Conservation (phyloP, 92 coral and sea anemone genomes). For the Heliopora coerulea region DNA sequence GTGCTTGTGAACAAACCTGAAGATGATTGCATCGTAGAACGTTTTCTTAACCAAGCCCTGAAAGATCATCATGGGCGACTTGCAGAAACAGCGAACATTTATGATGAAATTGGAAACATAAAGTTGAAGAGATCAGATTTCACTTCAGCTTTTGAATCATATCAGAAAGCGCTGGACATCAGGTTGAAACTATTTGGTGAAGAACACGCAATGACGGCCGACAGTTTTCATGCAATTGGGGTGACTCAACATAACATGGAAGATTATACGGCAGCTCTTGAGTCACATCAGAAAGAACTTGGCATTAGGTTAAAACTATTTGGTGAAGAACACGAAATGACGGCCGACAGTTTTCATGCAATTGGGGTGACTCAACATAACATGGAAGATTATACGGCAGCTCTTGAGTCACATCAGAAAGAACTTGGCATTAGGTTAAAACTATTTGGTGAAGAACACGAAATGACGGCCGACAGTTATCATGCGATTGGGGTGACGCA, state of each 20-base stretch:
- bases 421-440: too few relatives aligned
- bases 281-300: slow-evolving; percentile 4
- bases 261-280: not conserved
- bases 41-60: not conserved
- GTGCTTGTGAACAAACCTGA: too few relatives aligned
- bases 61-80: not conserved
- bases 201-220: slow-evolving; percentile 22
- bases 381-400: too few relatives aligned
- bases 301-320: not conserved
- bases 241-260: not conserved
- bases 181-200: not conserved
- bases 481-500: too few relatives aligned
- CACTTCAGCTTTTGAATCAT: not conserved
- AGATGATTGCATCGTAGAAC: not conserved
- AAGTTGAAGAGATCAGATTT: not conserved
- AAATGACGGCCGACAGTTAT: too few relatives aligned
- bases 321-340: slow-evolving; percentile 5
- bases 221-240: not conserved
- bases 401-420: too few relatives aligned
- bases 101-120: not conserved
- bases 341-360: too few relatives aligned
- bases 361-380: too few relatives aligned
- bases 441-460: too few relatives aligned
- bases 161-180: not conserved
- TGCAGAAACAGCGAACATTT: not conserved